phyloP scores from a whole-genome alignment of 92 coral and sea anemone genomes.

The Epizoanthus scotinus region DNA sequence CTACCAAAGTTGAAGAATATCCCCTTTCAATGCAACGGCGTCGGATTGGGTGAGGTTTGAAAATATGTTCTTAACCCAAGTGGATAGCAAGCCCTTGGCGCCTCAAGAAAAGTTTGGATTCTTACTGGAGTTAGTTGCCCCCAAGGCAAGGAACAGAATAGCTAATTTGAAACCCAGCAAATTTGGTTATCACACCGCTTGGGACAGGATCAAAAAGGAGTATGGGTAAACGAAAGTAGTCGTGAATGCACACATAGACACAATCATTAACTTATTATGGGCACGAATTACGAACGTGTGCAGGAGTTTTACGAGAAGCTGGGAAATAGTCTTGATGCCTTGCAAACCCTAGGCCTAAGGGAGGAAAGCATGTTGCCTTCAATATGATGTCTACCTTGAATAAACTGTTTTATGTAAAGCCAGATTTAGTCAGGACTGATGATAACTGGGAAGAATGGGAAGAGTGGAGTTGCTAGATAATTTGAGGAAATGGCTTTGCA shows the following conservation, averaged over 20 bases:
- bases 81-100: slow-evolving; percentile 42
- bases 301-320: no score
- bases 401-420: slow-evolving; percentile 53
- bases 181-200: no score
- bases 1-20: slow-evolving; percentile 59
- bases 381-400: slow-evolving; percentile 49
- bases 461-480: slow-evolving; percentile 17
- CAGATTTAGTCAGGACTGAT: slow-evolving; percentile 57
- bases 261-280: slow-evolving; percentile 43
- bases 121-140: slow-evolving; percentile 44
- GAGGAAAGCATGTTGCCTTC: slow-evolving; percentile 41
- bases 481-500: slow-evolving; percentile 38
- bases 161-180: no score
- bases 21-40: slow-evolving; percentile 54
- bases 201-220: no score
- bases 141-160: no score
- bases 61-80: slow-evolving; percentile 62
- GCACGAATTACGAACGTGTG: slow-evolving; percentile 27
- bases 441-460: slow-evolving; percentile 54
- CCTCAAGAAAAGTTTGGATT: slow-evolving; percentile 45
- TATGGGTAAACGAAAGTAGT: slow-evolving; percentile 57
- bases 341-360: slow-evolving; percentile 44
- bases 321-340: no score
- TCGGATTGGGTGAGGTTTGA: slow-evolving; percentile 64
- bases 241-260: slow-evolving; percentile 46